Base-by-base conservation (phyloP, 2,888 invertebrate genomes). In the Dryomyza anilis region DNA sequence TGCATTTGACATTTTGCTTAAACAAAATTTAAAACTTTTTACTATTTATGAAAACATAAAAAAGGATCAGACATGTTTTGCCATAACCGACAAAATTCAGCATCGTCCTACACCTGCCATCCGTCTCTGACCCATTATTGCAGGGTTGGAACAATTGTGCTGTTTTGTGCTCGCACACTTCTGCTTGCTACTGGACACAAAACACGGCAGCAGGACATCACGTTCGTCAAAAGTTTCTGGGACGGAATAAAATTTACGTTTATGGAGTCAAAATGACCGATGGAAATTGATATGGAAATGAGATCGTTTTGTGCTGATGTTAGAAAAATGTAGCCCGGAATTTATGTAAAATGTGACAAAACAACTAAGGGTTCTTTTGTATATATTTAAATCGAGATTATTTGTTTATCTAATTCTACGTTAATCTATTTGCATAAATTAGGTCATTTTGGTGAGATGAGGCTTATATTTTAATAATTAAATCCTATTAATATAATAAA, bases 221-320 rank as follows among this genome's bases (percentile, higher is more conserved):
- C 55, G 55, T 55, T 19, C 55, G 25, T 55, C 21, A 33, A 55
- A 53, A 55, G 55, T 36, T 33, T 36, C 55, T 30, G 55, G 21
- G 25, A 55, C 30, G 16, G 19, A 33, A 50, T 19, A 33, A 30
- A 55, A 55, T 55, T 7, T 33, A 55, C 33, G 55, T 55, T 55
- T 55, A 55, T 55, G 19, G 16, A 55, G 55, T 33, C 30, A 33
- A 33, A 27, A 55, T 55, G 55, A 55, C 55, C 55, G 33, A 12
- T 55, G 55, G 55, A 33, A 50, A 55, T 55, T 55, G 55, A 55
- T 36, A 55, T 55, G 55, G 55, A 55, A 55, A 55, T 55, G 21
- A 21, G 55, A 55, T 33, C 33, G 33, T 19, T 55, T 33, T 7
- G 19, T 21, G 21, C 16, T 33, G n/a, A 16, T 29, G 2, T 16